These are phyloP conservation scores for Drosophila falleni DNA, from an alignment of 2,888 invertebrate genomes.

Conservation along the genomic window DNA sequence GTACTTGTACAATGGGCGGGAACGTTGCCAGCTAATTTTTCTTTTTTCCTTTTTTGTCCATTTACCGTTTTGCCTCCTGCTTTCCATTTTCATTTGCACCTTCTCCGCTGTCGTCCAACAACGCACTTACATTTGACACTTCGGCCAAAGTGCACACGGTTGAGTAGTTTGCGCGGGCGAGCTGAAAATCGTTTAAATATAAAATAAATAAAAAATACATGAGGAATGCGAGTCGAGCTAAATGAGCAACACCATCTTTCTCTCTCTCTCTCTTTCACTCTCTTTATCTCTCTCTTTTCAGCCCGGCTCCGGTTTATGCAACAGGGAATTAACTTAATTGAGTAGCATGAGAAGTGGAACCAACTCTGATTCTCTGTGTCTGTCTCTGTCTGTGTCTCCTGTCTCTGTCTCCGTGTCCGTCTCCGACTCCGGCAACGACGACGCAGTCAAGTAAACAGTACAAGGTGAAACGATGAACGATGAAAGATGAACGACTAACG, in stretches of 20 bases:
- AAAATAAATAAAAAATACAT: slow-evolving; percentile 68
- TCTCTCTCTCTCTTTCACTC: neutral
- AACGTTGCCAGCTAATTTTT: slow-evolving; percentile 44
- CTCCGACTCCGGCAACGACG: neutral
- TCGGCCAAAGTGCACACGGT: slow-evolving; percentile 68
- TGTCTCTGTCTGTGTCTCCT: neutral
- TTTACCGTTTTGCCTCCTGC: slow-evolving; percentile 7
- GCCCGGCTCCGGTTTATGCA: slow-evolving; percentile 47
- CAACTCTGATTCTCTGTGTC: neutral
- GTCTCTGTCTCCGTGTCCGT: neutral
- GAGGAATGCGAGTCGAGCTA: slow-evolving; percentile 39
- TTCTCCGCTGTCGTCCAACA: slow-evolving; percentile 3
- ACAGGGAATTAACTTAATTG: slow-evolving; percentile 78
- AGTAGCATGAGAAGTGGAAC: slow-evolving; percentile 50
- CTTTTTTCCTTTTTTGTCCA: slow-evolving; percentile 10
- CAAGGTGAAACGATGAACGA: slow-evolving; percentile 2
- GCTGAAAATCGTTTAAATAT: slow-evolving; percentile 64
- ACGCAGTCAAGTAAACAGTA: slow-evolving; percentile 20
- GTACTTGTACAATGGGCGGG: slow-evolving; percentile 27
- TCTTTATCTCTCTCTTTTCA: neutral
- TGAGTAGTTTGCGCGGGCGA: slow-evolving; percentile 62
- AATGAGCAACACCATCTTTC: slow-evolving; percentile 44
- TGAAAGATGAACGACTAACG: slow-evolving; percentile 8
- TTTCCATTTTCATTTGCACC: slow-evolving; percentile 20
- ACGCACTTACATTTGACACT: slow-evolving; percentile 62